phyloP scores from a whole-genome alignment of 2,888 invertebrate species.

The Smittia aterrima region DNA sequence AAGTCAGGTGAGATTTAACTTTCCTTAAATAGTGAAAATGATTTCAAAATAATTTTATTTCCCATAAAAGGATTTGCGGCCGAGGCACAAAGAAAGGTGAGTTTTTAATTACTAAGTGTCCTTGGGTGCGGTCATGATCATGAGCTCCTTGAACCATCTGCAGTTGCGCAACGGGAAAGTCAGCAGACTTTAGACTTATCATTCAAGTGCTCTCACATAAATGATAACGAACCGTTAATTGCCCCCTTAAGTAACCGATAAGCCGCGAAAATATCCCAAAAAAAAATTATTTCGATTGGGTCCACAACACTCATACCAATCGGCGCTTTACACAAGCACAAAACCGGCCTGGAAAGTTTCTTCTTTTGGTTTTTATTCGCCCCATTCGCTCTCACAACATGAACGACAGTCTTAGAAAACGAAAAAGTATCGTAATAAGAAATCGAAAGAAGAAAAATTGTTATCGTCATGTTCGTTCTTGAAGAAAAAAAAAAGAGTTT shows the following conservation, averaged over 20 bases:
- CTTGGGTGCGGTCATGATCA: slow-evolving; percentile 23
- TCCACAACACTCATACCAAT: slow-evolving; percentile 5
- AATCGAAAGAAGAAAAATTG: slow-evolving; percentile 19
- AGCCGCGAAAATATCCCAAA: neutral
- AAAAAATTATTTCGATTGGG: neutral
- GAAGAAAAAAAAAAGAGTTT: neutral
- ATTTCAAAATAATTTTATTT: neutral
- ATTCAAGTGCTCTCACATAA: neutral
- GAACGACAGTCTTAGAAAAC: neutral
- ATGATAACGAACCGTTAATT: neutral
- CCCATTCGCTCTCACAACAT: neutral
- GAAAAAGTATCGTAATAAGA: neutral
- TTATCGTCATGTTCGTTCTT: slow-evolving; percentile 18
- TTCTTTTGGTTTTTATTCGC: neutral
- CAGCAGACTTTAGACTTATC: neutral
- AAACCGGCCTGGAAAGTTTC: slow-evolving; percentile 9
- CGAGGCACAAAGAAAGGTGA: slow-evolving; percentile 92
- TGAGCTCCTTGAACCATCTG: neutral
- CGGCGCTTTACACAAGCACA: neutral
- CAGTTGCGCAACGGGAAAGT: neutral
- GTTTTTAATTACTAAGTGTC: slow-evolving; percentile 46
- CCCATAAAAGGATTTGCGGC: slow-evolving; percentile 78
- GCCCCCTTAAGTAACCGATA: neutral
- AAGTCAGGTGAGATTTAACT: slow-evolving; percentile 65
- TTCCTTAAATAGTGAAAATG: too few species aligned